Evolutionary conservation across 2,797 vertebrate species (phyloP), one percentile per base, ranked within the genome.

Genomic region (Pogoniulus pusillus): DNA sequence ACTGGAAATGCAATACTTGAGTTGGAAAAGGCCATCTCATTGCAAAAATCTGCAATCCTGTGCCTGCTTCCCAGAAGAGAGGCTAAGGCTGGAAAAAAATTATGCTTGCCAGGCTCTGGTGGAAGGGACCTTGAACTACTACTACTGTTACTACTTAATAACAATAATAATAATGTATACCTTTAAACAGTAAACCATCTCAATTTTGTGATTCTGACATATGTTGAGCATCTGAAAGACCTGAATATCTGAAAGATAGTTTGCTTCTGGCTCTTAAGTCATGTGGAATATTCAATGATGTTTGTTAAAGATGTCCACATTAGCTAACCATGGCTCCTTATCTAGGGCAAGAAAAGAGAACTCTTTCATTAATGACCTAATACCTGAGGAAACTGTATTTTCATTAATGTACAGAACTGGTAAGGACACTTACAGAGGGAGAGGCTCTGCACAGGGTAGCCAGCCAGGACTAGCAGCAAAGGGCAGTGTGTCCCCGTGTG

Each of bases 261-360:
- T 91, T 92, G 27, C 68, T 83, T 79, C 74, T 85, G 63, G 41
- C 43, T 76, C 34, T 51, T 70, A 87, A 78, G 30, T 57, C 22
- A 41, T 53, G 27, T 66, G 83, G 53, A 92, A 94, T 91, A 53
- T 70, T 87, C 91, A 79, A 94, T 66, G 35, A 53, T 34, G 23
- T 73, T 93, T 88, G 78, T 86, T 84, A 45, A 82, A 92, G 91
- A 86, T 60, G 60, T 55, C 39, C 54, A 90, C 16, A 64, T 86
- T 82, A 94, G 76, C 58, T 89, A 87, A 77, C 26, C 18, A 34
- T 64, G 81, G 86, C 85, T 81, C 47, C 29, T 82, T 94, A 82
- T 84, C 81, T 66, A 94, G 85, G 64, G 39, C 74, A 90, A 76
- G 54, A 91, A 93, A 91, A 93, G 60, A 79, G 64, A 93, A 71